phyloP scores from a whole-genome alignment of 2,888 invertebrate species.

The Himalopsyche anomala region DNA sequence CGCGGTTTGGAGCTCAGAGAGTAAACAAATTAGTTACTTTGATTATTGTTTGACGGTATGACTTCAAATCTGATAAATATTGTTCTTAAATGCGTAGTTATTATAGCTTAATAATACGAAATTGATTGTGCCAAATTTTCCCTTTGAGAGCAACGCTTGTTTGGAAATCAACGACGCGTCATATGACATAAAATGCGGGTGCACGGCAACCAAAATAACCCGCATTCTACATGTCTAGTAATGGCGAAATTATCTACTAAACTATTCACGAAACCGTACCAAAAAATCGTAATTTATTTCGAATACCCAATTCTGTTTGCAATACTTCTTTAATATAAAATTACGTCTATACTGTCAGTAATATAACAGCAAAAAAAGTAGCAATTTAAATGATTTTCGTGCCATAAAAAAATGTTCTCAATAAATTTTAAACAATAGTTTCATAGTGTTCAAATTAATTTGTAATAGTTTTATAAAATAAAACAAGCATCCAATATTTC shows the following conservation, averaged over 20 bases:
- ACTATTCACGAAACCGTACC: background rate
- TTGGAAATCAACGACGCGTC: background rate
- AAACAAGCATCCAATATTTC: no score
- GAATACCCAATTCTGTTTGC: background rate
- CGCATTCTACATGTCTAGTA: conserved; percentile 1
- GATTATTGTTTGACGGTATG: background rate
- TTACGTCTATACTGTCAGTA: background rate
- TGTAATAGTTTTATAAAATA: no score
- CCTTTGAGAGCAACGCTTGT: conserved; percentile 2
- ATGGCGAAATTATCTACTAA: background rate
- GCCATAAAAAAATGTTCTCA: no score
- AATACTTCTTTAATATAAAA: background rate
- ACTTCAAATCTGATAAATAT: background rate
- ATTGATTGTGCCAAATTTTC: background rate
- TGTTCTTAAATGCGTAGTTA: background rate
- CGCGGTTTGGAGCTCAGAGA: background rate
- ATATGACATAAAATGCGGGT: conserved; percentile 11
- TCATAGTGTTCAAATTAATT: no score
- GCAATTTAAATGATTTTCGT: no score
- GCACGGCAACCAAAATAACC: background rate
- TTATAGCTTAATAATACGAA: background rate
- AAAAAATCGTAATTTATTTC: background rate
- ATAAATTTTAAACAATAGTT: no score
- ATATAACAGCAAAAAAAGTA: background rate
- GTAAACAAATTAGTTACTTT: background rate